phyloP scores from a whole-genome alignment of 2,888 invertebrate genomes.

The Lingula anatina region DNA sequence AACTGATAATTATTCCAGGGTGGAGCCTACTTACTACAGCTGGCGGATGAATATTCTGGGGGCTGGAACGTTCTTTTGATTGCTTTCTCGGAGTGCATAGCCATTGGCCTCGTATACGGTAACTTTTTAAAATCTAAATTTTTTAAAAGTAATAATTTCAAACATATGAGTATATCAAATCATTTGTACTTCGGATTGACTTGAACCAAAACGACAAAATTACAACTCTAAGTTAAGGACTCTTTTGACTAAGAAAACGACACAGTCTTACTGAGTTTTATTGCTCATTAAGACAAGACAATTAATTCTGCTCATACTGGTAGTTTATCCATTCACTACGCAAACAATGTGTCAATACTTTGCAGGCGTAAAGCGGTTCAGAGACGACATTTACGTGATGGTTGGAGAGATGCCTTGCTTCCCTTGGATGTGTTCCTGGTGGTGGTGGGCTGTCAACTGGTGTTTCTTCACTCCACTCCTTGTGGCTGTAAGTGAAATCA shows the following conservation, averaged over 20 bases:
- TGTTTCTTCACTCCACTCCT: constrained; percentile 27
- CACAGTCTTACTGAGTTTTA: too few relatives aligned
- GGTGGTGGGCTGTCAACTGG: constrained; percentile 41
- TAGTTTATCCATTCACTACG: too few relatives aligned
- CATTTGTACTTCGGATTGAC: too few relatives aligned
- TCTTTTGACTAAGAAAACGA: too few relatives aligned
- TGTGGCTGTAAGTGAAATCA: constrained; percentile 33
- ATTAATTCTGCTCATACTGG: too few relatives aligned
- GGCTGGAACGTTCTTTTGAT: constrained; percentile 60
- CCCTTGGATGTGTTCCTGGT: constrained; percentile 28
- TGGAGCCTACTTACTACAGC: constrained; percentile 35
- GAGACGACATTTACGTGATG: constrained; percentile 40
- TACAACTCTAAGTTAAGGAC: too few relatives aligned
- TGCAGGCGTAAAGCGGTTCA: constrained; percentile 31
- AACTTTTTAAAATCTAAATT: constrained; percentile 7
- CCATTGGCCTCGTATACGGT: constrained; percentile 64
- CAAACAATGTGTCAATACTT: too few relatives aligned
- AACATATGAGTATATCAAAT: too few relatives aligned
- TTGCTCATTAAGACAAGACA: too few relatives aligned
- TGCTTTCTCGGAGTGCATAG: constrained; percentile 65
- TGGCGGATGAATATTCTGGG: constrained; percentile 45
- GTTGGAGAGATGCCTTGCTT: constrained; percentile 23
- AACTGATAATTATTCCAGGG: too few relatives aligned
- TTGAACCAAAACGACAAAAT: too few relatives aligned
- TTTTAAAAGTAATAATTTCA: not conserved